A percentile compares a stretch with the other conserved stretches of the same genome.
phyloP scores from a whole-genome alignment of 2,797 vertebrate species.

The Sebastes baramenuke region DNA sequence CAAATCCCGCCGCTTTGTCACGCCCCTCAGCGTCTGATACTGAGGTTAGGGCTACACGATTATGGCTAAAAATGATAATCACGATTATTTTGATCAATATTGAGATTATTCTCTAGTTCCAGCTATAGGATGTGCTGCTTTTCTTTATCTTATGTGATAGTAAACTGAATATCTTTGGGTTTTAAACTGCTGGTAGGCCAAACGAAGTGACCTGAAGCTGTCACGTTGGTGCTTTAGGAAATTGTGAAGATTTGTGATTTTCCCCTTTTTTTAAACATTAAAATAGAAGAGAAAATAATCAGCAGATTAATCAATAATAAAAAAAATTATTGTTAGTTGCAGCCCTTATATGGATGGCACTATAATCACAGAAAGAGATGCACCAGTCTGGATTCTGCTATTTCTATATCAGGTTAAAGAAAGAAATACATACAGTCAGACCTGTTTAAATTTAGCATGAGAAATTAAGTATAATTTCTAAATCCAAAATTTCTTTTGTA shows the following conservation, averaged over 20 bases:
- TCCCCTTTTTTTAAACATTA: neutral
- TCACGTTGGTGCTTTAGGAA: neutral
- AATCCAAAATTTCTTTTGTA: slow-evolving; percentile 9
- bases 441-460: neutral
- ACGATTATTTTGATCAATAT: too few relatives aligned
- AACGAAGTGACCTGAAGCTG: neutral
- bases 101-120: neutral
- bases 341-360: neutral
- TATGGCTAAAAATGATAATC: too few relatives aligned
- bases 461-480: neutral
- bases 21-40: too few relatives aligned
- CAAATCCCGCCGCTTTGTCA: too few relatives aligned
- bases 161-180: neutral
- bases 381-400: neutral
- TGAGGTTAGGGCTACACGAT: too few relatives aligned
- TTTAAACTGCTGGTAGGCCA: neutral
- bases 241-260: neutral
- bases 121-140: neutral
- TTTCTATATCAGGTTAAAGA: neutral
- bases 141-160: neutral
- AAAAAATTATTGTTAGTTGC: neutral
- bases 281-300: neutral
- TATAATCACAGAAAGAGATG: neutral
- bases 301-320: too few relatives aligned
- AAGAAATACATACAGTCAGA: neutral